A percentile compares a stretch with the other conserved stretches of the same genome.
Conservation (phyloP, 2,888 invertebrate genomes). For the Eumerus sabulonum region DNA sequence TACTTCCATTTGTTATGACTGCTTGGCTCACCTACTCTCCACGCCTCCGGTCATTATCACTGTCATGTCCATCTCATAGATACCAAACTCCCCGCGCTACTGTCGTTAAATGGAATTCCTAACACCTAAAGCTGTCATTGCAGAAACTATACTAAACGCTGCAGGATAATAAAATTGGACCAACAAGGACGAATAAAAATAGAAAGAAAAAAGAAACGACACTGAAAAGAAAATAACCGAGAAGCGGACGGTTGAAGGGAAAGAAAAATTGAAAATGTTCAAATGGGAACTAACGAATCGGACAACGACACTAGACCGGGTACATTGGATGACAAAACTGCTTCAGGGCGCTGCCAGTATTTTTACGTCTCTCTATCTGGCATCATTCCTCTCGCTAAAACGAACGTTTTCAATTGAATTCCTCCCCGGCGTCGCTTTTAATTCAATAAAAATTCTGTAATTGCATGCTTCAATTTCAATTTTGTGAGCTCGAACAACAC, state of each 20-base stretch:
- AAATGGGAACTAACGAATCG: conserved; percentile 39
- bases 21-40: conserved; percentile 1
- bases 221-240: too few relatives aligned
- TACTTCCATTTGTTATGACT: conserved; percentile 32
- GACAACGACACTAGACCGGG: conserved; percentile 19
- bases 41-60: conserved; percentile 1
- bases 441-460: conserved; percentile 70
- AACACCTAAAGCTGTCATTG: conserved; percentile 67
- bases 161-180: conserved; percentile 62
- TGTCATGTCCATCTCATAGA: too few relatives aligned
- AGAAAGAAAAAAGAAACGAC: not conserved
- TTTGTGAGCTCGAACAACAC: conserved; percentile 28
- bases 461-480: conserved; percentile 70
- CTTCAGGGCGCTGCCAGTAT: too few relatives aligned
- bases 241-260: not conserved
- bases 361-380: not conserved
- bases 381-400: conserved; percentile 44
- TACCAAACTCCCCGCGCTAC: not conserved
- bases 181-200: conserved; percentile 32
- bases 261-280: conserved; percentile 27
- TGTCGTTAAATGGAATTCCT: conserved; percentile 56
- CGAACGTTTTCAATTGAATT: conserved; percentile 67
- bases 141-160: conserved; percentile 60
- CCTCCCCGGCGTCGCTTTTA: conserved; percentile 69
- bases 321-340: not conserved